These are phyloP conservation scores for Brachylomia viminalis DNA, from an alignment of 2,888 invertebrate genomes.

Conservation along the genomic window DNA sequence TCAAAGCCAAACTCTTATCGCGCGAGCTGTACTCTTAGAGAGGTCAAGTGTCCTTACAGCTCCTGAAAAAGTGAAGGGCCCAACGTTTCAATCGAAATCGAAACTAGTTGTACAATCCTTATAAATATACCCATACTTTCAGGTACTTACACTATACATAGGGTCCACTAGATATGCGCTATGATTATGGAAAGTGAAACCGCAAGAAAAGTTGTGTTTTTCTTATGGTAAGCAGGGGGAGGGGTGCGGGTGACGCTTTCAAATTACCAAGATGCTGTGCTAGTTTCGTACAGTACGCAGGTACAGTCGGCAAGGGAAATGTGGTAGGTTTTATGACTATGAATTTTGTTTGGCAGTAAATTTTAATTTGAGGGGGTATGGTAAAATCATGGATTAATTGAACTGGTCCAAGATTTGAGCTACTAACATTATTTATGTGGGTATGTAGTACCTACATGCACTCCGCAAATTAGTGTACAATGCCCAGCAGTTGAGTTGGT, in stretches of 20 bases:
- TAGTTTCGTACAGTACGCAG: slow-evolving; percentile 74
- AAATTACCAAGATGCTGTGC: slow-evolving; percentile 83
- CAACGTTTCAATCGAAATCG: not conserved
- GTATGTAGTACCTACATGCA: no score
- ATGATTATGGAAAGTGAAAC: slow-evolving; percentile 71
- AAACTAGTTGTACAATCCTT: not conserved
- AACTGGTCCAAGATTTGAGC: no score
- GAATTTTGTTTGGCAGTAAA: not conserved
- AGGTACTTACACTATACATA: not conserved
- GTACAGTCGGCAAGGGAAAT: slow-evolving; percentile 72
- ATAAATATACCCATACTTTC: slow-evolving; percentile 1
- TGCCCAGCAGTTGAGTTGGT: no score
- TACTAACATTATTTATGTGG: no score
- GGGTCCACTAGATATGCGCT: slow-evolving; percentile 20
- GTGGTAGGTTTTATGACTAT: not conserved
- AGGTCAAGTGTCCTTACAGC: not conserved
- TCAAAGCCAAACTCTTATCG: no score
- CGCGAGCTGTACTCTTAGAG: no score
- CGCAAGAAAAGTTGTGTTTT: slow-evolving; percentile 65
- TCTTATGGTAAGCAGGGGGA: slow-evolving; percentile 51
- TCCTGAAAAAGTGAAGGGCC: not conserved
- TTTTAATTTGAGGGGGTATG: not conserved
- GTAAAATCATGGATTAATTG: no score
- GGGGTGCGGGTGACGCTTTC: slow-evolving; percentile 76
- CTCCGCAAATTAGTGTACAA: no score